Conservation (phyloP, 2,797 vertebrate genomes). For the Benthosema pterotum region DNA sequence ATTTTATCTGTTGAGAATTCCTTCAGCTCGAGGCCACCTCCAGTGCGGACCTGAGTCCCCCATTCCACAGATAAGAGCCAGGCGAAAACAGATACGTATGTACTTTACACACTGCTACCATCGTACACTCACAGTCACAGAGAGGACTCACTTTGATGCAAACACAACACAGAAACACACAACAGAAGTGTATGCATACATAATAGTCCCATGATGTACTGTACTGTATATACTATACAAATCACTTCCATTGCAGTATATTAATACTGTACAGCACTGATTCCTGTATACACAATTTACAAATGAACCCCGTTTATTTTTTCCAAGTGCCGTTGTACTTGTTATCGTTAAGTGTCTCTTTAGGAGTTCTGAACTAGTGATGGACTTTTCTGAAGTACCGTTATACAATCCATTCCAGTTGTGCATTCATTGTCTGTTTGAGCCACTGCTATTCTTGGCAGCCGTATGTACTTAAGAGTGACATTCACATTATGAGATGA, state of each 20-base stretch:
- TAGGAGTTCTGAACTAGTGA: neutral
- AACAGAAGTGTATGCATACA: slow-evolving; percentile 7
- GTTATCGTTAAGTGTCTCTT: no score
- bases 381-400: neutral
- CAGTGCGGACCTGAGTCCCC: slow-evolving; percentile 45
- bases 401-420: slow-evolving; percentile 4
- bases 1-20: slow-evolving; percentile 69
- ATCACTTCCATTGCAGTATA: no score
- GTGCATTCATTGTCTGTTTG: slow-evolving; percentile 10
- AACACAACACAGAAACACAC: neutral
- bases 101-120: slow-evolving; percentile 25
- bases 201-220: no score
- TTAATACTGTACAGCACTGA: no score
- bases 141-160: slow-evolving; percentile 8
- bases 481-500: slow-evolving; percentile 23
- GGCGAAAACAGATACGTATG: slow-evolving; percentile 45
- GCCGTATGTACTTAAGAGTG: slow-evolving; percentile 6
- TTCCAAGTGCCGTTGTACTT: no score
- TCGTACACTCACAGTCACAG: neutral
- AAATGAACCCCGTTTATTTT: no score
- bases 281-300: no score
- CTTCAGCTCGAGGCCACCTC: slow-evolving; percentile 55
- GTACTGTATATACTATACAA: no score
- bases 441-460: slow-evolving; percentile 13
- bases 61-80: slow-evolving; percentile 53